Evolutionary conservation across 2,113 vertebrate species (phyloP), one percentile per base, ranked within the genome.

Genomic region (Sylvia atricapilla): DNA sequence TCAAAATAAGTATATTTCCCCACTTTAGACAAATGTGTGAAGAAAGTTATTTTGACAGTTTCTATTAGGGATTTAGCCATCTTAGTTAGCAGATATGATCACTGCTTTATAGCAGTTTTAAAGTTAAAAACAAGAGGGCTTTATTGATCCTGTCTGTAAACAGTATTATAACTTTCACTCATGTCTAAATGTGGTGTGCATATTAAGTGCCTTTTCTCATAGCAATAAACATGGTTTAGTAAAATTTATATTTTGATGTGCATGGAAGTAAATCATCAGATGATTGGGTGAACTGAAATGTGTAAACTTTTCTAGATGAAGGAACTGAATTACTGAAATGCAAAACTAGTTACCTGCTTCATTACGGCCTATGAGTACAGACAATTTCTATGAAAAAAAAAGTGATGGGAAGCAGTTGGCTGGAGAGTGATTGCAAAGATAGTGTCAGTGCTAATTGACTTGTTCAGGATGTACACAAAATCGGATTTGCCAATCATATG

Each of bases 281-380:
- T 93, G 68, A 93, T 79, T 86, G 87, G 90, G 85, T 76, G 85
- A 95, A 91, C 87, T 81, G 83, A 96, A 95, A 97, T 92, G 70
- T 87, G 64, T 92, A 88, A 95, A 96, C 64, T 95, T 97, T 94
- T 85, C 92, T 95, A 47, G 72, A 63, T 84, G 84, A 84, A 53
- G 89, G 84, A 92, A 77, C 56, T 62, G 91, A 95, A 97, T 97
- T 97, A 79, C 92, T 37, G 28, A 97, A 93, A 97, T 93, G 78
- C 72, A 68, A 91, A 95, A 69, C 86, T 74, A 85, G 96, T 95
- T 97, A 96, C 95, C 94, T 97, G 75, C 89, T 96, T 97, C 95
- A 97, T 97, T 97, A 98, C 78, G 76, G 96, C 89, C 76, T 90
- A 91, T 89, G 88, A 97, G 66, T 93, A 55, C 20, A 73, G 87